Evolutionary conservation across 1,140 invertebrate species (phyloP), one percentile per base, ranked within the genome.

Genomic region (Asbolus verrucosus): DNA sequence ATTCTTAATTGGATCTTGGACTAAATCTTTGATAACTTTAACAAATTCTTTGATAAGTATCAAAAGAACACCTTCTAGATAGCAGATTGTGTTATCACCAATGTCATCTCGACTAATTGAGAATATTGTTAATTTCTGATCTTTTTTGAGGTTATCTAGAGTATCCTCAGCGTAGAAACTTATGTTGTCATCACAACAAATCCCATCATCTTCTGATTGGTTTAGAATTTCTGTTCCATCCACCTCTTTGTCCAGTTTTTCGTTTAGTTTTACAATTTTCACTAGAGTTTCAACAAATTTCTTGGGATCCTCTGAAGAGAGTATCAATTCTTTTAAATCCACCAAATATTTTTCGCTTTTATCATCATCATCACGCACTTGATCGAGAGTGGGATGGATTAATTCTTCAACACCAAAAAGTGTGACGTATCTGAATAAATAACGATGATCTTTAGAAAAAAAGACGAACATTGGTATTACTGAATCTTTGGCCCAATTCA

Each of bases 321-420:
- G n/a, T 14, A 39, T 66, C 1, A 70, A 31, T 8, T 60, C 30
- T 33, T 69, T 73, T 6, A 73, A 70, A 62, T 67, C 71, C 21
- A 46, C 50, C 15, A 76, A 36, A 38, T 72, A 73, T 8, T 61
- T 66, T 11, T 21, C 46, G 24, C 62, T 43, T 15, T 24, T 21
- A 1, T 24, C 43, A 1, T 14, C 8, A 13, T 33, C 16, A 11
- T 46, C 27, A 13, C 33, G 31, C 41, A 41, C 38, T 1, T 11
- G 13, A 9, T 73, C 71, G 13, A 79, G 43, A 27, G 70, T 75
- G 1, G 79, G 77, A 1, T 63, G 15, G 6, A 81, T 59, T 33
- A 81, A 46, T 71, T 81, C 79, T 30, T 75, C 74, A 8, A 81
- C 79, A 5, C 73, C 71, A 59, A 78, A 81, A 6, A 81, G 46